Evolutionary conservation across 2,888 invertebrate species (phyloP).

Genomic region (Hirtodrosophila alboralis): DNA sequence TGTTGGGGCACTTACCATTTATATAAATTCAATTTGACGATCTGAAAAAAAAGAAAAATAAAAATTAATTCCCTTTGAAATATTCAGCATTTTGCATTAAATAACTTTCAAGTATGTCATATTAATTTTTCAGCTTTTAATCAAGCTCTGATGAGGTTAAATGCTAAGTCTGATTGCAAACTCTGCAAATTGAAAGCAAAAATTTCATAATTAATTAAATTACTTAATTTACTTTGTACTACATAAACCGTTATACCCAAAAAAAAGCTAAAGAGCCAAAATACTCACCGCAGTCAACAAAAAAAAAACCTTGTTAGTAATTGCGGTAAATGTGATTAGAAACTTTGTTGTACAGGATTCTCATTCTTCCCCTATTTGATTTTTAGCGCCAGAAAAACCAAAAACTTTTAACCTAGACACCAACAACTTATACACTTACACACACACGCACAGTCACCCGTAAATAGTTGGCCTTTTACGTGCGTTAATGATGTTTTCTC

Average conservation of each 20-base stretch:
- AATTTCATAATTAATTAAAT: constrained; percentile 73
- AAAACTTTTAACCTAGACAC: constrained; percentile 73
- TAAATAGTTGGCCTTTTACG: constrained; percentile 77
- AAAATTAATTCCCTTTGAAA: too few relatives aligned
- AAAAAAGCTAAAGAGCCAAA: constrained; percentile 26
- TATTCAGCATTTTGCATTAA: neutral
- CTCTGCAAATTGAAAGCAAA: constrained; percentile 47
- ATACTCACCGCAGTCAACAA: constrained; percentile 52
- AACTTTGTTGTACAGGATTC: constrained; percentile 68
- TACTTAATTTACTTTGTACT: constrained; percentile 68
- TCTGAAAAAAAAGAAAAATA: too few relatives aligned
- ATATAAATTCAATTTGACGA: too few relatives aligned
- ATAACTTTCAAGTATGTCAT: neutral
- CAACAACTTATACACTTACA: constrained; percentile 21
- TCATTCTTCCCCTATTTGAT: constrained; percentile 65
- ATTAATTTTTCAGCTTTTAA: constrained; percentile 9
- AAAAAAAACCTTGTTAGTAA: constrained; percentile 77
- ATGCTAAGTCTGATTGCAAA: constrained; percentile 46
- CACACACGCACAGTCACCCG: constrained; percentile 21
- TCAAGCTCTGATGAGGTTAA: constrained; percentile 43
- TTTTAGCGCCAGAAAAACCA: constrained; percentile 73
- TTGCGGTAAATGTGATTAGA: constrained; percentile 81
- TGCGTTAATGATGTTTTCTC: constrained; percentile 81
- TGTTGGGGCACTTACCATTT: too few relatives aligned
- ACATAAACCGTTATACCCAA: constrained; percentile 8